Conservation (phyloP, 2,797 vertebrate genomes). For the Melanotaenia boesemani region DNA sequence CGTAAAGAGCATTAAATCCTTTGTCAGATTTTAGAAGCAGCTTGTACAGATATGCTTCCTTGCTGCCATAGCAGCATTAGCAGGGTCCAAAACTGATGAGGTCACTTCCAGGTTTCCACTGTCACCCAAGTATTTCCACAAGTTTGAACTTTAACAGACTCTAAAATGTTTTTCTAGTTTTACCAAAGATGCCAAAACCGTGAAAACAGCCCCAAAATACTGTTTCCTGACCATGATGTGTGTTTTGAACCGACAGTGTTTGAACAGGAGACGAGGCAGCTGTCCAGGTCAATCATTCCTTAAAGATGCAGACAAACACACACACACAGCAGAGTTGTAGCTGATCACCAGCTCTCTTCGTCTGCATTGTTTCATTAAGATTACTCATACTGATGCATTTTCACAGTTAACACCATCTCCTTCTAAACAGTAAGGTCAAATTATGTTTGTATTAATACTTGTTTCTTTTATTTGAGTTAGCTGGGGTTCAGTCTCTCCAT, state of each 20-base stretch:
- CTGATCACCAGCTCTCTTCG: too few species aligned
- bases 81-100: background rate
- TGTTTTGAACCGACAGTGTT: background rate
- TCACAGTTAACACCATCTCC: conserved; percentile 16
- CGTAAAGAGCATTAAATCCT: background rate
- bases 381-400: conserved; percentile 36
- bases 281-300: background rate
- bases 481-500: too few species aligned
- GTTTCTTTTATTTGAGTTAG: too few species aligned
- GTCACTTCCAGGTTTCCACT: background rate
- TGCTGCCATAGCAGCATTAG: background rate
- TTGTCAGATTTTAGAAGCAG: background rate
- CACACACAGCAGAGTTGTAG: background rate
- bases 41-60: background rate
- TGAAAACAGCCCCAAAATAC: background rate
- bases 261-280: background rate
- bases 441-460: too few species aligned
- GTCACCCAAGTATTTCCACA: background rate
- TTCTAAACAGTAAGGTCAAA: too few species aligned
- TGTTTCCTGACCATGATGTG: background rate
- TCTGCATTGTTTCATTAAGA: conserved; percentile 5
- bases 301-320: background rate
- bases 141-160: background rate
- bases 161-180: background rate
- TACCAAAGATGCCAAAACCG: background rate